These are phyloP conservation scores for Syngnathus scovelli DNA, from an alignment of 2,113 vertebrate species.

Conservation along the genomic window DNA sequence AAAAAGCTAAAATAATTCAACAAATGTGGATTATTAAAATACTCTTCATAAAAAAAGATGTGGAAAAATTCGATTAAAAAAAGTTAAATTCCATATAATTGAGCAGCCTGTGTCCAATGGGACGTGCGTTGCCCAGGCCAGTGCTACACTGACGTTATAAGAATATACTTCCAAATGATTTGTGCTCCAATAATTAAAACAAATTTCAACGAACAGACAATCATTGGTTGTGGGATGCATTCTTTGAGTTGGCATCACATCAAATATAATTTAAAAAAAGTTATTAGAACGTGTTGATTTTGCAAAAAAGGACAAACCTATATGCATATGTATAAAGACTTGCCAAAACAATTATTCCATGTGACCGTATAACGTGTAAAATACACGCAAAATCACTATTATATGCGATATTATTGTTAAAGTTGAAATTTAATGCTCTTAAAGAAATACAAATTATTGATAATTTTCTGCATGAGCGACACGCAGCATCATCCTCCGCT, in stretches of 20 bases:
- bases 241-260: neutral
- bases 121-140: neutral
- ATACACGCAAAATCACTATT: neutral
- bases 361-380: neutral
- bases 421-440: neutral
- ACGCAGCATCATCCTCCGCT: slow-evolving; percentile 27
- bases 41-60: neutral
- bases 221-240: neutral
- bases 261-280: neutral
- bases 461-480: neutral
- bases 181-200: neutral
- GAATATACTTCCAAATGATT: neutral
- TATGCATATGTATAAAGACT: neutral
- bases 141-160: neutral
- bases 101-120: neutral
- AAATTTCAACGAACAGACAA: neutral
- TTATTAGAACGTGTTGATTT: neutral
- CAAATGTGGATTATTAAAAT: neutral
- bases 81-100: neutral
- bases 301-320: neutral
- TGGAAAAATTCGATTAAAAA: too few species aligned
- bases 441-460: neutral
- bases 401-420: neutral
- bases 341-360: neutral
- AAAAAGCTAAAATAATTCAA: too few species aligned